Percentiles rank a stretch among this genome's conserved stretches.
These are phyloP conservation scores for Phocides pigmalion DNA, from an alignment of 1,140 invertebrate species.

Conservation along the genomic window DNA sequence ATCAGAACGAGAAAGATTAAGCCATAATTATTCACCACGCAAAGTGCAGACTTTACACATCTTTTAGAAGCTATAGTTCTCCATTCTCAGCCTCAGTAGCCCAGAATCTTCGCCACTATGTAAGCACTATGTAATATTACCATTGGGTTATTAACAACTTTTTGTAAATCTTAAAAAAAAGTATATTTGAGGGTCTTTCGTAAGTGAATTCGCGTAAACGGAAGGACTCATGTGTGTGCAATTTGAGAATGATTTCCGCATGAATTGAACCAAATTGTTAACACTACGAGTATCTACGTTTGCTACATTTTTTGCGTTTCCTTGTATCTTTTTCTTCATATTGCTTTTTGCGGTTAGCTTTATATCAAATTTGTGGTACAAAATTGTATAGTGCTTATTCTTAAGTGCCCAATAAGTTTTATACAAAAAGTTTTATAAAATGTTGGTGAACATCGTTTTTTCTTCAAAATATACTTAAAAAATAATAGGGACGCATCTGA, in stretches of 20 bases:
- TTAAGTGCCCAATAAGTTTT: neutral
- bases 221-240: conserved; percentile 68
- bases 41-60: no score
- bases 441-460: neutral
- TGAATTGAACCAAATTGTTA: conserved; percentile 67
- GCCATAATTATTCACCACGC: no score
- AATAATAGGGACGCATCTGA: neutral
- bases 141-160: neutral
- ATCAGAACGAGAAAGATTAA: no score
- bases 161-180: conserved; percentile 21
- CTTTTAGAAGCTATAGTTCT: no score
- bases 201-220: conserved; percentile 48
- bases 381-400: neutral
- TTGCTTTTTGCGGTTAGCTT: conserved; percentile 52
- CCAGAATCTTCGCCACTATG: no score
- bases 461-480: neutral
- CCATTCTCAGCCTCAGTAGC: no score
- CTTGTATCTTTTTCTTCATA: conserved; percentile 49
- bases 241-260: conserved; percentile 81
- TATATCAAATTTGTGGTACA: conserved; percentile 10
- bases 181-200: neutral
- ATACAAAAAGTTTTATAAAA: neutral
- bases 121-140: neutral
- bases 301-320: conserved; percentile 63
- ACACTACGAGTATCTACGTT: conserved; percentile 53